Base-by-base conservation (phyloP, 2,113 vertebrate genomes). In the Glaucomys volans region DNA sequence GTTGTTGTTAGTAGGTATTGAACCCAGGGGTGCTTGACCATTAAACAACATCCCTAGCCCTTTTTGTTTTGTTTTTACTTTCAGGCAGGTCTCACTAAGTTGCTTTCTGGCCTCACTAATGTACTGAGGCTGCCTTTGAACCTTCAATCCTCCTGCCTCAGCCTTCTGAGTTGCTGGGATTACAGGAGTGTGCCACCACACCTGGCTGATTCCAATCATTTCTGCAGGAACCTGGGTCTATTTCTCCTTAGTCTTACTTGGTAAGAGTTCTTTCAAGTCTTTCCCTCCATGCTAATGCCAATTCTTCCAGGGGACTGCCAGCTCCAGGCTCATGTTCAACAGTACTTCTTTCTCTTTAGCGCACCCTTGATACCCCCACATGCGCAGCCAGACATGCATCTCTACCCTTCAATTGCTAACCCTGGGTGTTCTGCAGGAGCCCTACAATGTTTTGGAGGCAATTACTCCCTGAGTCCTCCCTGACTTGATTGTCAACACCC, bases 371-470 rank as follows among this genome's bases (percentile, higher is more conserved):
- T 0, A 88, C 35, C 35, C 26, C 50, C 57, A n/a, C 50, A 44
- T 8, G 1, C 16, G 28, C 37, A 52, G 35, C 69, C 47, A 22
- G 18, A 37, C 26, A 14, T 8, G 4, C 37, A 54, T 2, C 24
- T 5, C 4, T 4, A 6, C 4, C 4, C 32, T 13, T 52, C 74
- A 11, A 4, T 18, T 35, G n/a, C 64, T 40, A n/a, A 32, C 37
- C 6, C 1, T 16, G 4, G 50, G 28, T 32, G 6, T 37, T 30
- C 42, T 8, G 22, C 2, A 2, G 11, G 62, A 8, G 8, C 35
- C 14, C 47, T 24, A 5, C 7, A 5, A 44, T 5, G 4, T 57
- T 50, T n/a, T 22, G 44, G 35, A 18, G 30, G 24, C 28, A 9
- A 0, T 30, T 11, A 3, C 12, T n/a, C 44, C 44, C 44, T 40